phyloP scores from a whole-genome alignment of 2,797 vertebrate species.

The Anableps anableps region DNA sequence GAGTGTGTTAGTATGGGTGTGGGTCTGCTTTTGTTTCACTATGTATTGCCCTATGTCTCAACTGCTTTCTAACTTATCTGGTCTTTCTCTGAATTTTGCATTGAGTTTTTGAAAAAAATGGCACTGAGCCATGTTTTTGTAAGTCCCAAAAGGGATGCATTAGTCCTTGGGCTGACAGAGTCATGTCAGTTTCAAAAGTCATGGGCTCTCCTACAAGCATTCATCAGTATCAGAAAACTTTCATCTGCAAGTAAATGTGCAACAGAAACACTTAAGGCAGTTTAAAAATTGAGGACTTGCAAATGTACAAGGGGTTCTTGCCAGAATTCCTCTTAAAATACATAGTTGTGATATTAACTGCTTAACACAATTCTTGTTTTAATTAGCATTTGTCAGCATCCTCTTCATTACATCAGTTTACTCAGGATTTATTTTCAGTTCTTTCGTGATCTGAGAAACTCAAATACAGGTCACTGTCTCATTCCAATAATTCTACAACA shows the following conservation, averaged over 20 bases:
- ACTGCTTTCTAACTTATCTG: constrained; percentile 34
- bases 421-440: neutral
- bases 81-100: constrained; percentile 35
- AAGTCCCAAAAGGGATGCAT: neutral
- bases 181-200: constrained; percentile 5
- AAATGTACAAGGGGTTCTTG: neutral
- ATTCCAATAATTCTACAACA: neutral
- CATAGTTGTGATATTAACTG: neutral
- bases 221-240: neutral
- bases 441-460: neutral
- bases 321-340: neutral
- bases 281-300: neutral
- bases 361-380: neutral
- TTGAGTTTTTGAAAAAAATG: constrained; percentile 12
- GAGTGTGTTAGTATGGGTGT: constrained; percentile 53
- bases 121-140: constrained; percentile 12
- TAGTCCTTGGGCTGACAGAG: neutral
- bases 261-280: neutral
- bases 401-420: neutral
- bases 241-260: neutral
- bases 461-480: neutral
- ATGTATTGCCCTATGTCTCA: constrained; percentile 39
- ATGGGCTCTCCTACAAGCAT: neutral
- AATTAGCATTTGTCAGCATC: neutral
- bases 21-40: constrained; percentile 55